Base-by-base conservation (phyloP, 1,140 invertebrate species). In the Cydia splendana region DNA sequence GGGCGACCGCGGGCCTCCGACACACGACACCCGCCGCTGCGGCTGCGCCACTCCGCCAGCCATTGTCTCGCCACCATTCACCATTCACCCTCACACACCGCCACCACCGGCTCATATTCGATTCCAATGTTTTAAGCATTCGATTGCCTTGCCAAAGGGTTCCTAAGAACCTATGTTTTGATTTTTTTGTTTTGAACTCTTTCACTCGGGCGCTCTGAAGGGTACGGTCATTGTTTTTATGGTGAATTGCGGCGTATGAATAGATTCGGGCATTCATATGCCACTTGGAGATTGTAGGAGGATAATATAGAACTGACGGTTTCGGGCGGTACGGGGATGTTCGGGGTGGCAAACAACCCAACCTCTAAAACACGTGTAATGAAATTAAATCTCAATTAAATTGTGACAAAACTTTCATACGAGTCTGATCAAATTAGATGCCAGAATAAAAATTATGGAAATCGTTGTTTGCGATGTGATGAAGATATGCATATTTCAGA, bases 91-190 rank as follows among this genome's bases (percentile, higher is more conserved):
- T 42, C 30, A 18, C 30, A 71, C 9, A 38, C 86, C 81, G 81
- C 80, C 77, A 75, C 82, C 82, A 81, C 79, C 76, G 73, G 81
- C 87, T 87, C 83, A 84, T 88, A 92, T 91, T 90, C 87, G 82
- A 91, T 92, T 90, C 87, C 88, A 91, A 87, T 90, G 87, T 90
- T 91, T 91, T 89, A 91, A 92, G 87, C 85, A 93, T 93, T 93
- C 91, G 91, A 93, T 93, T 93, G 89, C 91, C 86, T 88, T 83
- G 81, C 84, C 80, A 93, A 93, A 91, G 89, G 91, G 91, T 91
- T 93, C 90, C 91, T 90, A 93, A 91, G 90, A 90, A 91, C 84
- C 83, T 86, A 79, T 79, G 85, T 91, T 91, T 90, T 90, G 7
- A 48, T 13, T 48, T 86, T 86, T 79, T 81, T 82, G 81, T 89